A percentile compares a stretch with the other conserved stretches of the same genome.
These are phyloP conservation scores for Tragulus kanchil DNA, from an alignment of 2,113 vertebrate genomes.

Conservation along the genomic window DNA sequence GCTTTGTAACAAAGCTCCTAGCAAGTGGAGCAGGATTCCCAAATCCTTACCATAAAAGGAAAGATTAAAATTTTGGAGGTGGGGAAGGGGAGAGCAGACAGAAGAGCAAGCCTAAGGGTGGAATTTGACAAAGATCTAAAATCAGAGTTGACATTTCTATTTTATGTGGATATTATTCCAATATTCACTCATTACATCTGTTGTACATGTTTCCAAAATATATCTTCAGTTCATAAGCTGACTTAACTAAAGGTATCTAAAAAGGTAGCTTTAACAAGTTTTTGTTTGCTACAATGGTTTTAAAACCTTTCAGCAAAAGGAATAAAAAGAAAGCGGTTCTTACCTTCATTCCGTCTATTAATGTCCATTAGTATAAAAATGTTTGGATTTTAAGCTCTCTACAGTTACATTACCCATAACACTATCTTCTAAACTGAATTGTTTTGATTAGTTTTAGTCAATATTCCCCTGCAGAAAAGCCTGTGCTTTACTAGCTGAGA, in stretches of 20 bases:
- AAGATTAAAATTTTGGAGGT: neutral
- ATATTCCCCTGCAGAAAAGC: neutral
- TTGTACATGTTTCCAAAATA: neutral
- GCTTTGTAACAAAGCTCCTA: neutral
- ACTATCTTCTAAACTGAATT: neutral
- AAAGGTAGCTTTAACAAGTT: neutral
- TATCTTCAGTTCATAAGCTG: neutral
- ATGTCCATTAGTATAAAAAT: neutral
- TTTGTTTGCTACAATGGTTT: neutral
- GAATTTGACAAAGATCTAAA: neutral
- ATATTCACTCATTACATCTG: accelerated
- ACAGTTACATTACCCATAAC: neutral
- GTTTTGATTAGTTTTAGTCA: neutral
- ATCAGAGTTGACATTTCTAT: neutral
- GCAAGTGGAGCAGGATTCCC: neutral
- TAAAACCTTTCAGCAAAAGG: neutral
- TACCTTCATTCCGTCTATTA: neutral
- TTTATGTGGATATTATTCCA: accelerated
- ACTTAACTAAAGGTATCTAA: neutral
- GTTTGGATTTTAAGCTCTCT: neutral
- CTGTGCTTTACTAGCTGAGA: neutral
- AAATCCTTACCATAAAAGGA: slow-evolving; percentile 3
- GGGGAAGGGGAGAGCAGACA: neutral
- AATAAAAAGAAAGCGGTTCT: neutral
- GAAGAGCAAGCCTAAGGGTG: neutral